Evolutionary conservation across 2,113 vertebrate genomes (phyloP).

Genomic region (Gavia stellata): DNA sequence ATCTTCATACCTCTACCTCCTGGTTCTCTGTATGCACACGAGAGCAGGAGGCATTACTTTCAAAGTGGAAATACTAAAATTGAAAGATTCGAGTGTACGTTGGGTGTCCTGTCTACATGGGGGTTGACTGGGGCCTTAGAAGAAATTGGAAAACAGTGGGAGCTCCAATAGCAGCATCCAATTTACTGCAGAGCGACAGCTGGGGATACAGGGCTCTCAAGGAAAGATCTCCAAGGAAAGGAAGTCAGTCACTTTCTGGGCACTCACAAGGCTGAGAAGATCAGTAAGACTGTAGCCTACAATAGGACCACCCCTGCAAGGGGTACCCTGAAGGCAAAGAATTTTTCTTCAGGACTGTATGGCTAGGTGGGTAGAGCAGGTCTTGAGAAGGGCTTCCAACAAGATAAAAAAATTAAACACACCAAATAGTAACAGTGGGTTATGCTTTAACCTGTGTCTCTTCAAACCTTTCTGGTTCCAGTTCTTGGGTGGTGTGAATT

Average conservation of each 20-base stretch:
- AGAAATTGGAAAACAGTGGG: neutral
- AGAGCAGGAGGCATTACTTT: neutral
- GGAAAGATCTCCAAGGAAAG: neutral
- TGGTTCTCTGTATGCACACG: neutral
- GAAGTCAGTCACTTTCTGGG: neutral
- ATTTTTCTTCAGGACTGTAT: neutral
- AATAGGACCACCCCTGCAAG: neutral
- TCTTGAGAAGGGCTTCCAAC: neutral
- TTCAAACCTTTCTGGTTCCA: neutral
- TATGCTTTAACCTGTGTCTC: neutral
- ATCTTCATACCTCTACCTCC: neutral
- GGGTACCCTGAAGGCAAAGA: neutral
- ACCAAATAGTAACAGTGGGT: neutral
- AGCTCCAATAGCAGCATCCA: neutral
- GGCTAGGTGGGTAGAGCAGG: neutral
- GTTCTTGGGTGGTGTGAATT: neutral
- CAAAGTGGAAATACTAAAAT: neutral
- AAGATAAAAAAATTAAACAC: neutral
- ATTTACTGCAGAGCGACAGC: neutral
- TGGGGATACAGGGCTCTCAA: neutral
- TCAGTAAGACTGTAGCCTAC: neutral
- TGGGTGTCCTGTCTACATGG: neutral
- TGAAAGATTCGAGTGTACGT: accelerated
- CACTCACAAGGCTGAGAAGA: neutral
- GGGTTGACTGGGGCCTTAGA: neutral